These are phyloP conservation scores for Antennarius maculatus DNA, from an alignment of 2,797 vertebrate species.

Conservation along the genomic window DNA sequence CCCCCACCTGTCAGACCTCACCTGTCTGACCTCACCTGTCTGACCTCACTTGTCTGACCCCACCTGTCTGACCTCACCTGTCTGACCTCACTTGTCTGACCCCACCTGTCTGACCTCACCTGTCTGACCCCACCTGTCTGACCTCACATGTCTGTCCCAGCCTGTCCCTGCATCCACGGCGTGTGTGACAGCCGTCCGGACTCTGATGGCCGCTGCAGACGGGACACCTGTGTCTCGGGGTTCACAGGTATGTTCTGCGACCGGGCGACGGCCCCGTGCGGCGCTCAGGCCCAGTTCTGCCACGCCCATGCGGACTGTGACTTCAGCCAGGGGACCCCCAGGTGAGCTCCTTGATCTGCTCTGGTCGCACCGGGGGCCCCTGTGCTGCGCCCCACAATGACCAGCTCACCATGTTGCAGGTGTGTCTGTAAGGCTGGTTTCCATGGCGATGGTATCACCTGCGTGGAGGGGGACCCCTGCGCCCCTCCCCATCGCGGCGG, in stretches of 20 bases:
- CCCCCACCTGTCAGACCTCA: no score
- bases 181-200: constrained; percentile 85
- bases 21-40: no score
- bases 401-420: constrained; percentile 62
- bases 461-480: constrained; percentile 86
- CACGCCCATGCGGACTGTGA: constrained; percentile 89
- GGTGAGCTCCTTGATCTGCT: constrained; percentile 68
- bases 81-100: background rate
- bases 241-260: constrained; percentile 86
- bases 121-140: background rate
- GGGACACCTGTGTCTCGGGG: constrained; percentile 79
- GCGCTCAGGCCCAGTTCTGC: constrained; percentile 80
- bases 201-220: constrained; percentile 84
- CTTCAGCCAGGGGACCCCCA: constrained; percentile 71
- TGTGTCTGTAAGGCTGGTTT: constrained; percentile 92
- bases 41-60: no score
- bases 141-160: constrained; percentile 60
- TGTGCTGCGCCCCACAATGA: no score
- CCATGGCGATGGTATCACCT: constrained; percentile 87
- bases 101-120: background rate
- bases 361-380: no score
- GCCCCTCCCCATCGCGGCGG: constrained; percentile 69
- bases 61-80: no score
- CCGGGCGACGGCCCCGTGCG: constrained; percentile 76
- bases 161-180: constrained; percentile 86